A percentile compares a stretch with the other conserved stretches of the same genome.
phyloP scores from a whole-genome alignment of 2,888 invertebrate species.

The Selenia dentaria region DNA sequence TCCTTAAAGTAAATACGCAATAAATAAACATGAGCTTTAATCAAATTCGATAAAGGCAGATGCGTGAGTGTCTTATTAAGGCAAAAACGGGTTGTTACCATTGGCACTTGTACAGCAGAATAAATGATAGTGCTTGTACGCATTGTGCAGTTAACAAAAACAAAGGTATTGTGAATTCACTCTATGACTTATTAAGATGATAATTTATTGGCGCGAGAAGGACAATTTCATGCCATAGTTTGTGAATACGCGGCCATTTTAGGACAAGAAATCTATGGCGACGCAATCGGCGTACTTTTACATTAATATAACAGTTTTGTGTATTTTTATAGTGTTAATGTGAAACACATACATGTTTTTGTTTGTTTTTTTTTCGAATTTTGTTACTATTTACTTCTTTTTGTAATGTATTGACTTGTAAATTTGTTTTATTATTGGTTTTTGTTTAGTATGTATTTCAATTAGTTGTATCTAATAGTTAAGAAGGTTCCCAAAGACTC shows the following conservation, averaged over 20 bases:
- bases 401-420: too few relatives aligned
- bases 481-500: too few relatives aligned
- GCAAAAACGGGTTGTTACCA: conserved; percentile 70
- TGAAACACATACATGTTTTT: too few relatives aligned
- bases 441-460: too few relatives aligned
- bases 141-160: conserved; percentile 57
- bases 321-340: too few relatives aligned
- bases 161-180: conserved; percentile 74
- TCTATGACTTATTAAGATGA: conserved; percentile 82
- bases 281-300: neutral
- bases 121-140: conserved; percentile 28
- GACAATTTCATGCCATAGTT: conserved; percentile 63
- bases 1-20: conserved; percentile 64
- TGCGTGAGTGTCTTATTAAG: conserved; percentile 69
- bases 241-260: conserved; percentile 6
- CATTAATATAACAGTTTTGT: too few relatives aligned
- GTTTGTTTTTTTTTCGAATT: too few relatives aligned
- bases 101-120: conserved; percentile 49
- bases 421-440: too few relatives aligned
- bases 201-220: conserved; percentile 70
- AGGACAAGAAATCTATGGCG: conserved; percentile 4
- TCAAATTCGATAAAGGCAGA: conserved; percentile 82
- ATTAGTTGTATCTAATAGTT: too few relatives aligned
- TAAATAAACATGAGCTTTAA: conserved; percentile 82
- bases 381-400: too few relatives aligned